Conservation (phyloP, 2,113 vertebrate species). For the Cephalopterus ornatus region DNA sequence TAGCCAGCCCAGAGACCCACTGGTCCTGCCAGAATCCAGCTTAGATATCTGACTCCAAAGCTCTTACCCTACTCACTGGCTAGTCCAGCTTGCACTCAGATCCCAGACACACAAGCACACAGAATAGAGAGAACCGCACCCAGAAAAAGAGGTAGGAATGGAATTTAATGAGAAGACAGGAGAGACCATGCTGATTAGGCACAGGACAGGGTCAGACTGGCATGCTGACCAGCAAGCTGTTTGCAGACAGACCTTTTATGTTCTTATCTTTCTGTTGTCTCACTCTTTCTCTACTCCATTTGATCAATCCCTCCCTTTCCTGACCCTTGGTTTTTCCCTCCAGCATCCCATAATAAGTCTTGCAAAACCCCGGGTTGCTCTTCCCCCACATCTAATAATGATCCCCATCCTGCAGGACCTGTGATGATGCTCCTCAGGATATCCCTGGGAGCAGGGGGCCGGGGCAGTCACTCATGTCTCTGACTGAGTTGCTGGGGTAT, state of each 20-base stretch:
- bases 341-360: neutral
- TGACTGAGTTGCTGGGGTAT: neutral
- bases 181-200: neutral
- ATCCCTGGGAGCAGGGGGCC: rapidly evolving
- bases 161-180: neutral
- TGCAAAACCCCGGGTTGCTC: neutral
- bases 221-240: neutral
- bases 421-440: neutral
- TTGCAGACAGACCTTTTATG: neutral
- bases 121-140: neutral
- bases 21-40: neutral
- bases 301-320: neutral
- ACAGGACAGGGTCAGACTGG: neutral
- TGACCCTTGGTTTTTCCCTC: neutral
- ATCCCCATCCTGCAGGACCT: rapidly evolving
- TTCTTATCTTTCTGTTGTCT: neutral
- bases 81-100: neutral
- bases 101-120: neutral
- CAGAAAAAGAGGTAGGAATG: neutral
- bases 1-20: neutral
- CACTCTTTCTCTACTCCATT: neutral
- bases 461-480: neutral
- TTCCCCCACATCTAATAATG: neutral
- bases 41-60: neutral
- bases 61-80: neutral